phyloP scores from a whole-genome alignment of 35 echinoderm and acorn worm genomes.

The Strongylocentrotus purpuratus region DNA sequence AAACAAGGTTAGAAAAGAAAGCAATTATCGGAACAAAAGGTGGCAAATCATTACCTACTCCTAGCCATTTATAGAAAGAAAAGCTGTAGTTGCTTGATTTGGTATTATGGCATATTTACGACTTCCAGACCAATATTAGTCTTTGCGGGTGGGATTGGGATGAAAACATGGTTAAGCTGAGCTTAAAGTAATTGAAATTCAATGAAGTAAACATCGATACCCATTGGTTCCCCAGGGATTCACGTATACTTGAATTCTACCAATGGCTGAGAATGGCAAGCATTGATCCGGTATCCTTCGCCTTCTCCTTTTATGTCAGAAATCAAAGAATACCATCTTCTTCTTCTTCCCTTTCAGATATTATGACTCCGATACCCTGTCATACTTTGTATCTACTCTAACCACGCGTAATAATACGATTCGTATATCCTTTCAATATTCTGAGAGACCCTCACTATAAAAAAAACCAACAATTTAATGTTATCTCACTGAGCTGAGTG shows the following conservation, averaged over 20 bases:
- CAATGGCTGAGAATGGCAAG: background rate
- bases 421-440: too few species aligned
- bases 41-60: background rate
- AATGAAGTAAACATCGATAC: slow-evolving; percentile 25
- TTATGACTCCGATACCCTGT: background rate
- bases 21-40: slow-evolving; percentile 15
- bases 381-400: background rate
- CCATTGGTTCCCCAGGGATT: background rate
- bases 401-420: too few species aligned
- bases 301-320: background rate
- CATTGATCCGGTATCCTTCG: background rate
- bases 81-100: background rate
- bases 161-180: background rate
- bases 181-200: slow-evolving; percentile 26
- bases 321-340: background rate
- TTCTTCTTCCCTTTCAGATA: background rate
- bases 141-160: background rate
- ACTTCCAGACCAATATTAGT: slow-evolving; percentile 33
- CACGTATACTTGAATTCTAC: background rate
- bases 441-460: too few species aligned
- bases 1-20: slow-evolving; percentile 18
- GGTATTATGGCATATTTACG: background rate
- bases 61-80: background rate
- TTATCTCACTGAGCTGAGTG: too few species aligned
- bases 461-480: too few species aligned